Evolutionary conservation across 2,888 invertebrate species (phyloP).

Genomic region (Belgica antarctica): DNA sequence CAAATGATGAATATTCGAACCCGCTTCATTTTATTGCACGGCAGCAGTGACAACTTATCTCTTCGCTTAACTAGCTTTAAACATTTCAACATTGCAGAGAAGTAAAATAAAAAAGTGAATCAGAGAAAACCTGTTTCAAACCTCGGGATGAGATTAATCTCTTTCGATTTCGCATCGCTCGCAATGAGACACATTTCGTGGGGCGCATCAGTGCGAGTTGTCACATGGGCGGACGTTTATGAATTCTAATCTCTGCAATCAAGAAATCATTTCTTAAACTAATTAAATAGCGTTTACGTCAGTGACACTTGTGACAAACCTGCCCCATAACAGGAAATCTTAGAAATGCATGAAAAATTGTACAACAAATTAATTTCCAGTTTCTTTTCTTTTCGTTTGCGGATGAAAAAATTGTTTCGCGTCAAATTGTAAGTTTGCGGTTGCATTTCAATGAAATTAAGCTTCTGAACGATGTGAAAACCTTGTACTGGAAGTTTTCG

Average conservation of each 20-base stretch:
- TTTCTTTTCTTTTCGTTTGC: neutral
- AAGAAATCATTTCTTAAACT: too few relatives aligned
- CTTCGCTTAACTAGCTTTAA: conserved; percentile 11
- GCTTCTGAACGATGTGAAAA: too few relatives aligned
- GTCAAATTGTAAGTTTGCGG: neutral
- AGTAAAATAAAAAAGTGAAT: neutral
- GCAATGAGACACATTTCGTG: conserved; percentile 15
- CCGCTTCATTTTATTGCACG: conserved; percentile 7
- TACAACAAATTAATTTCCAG: conserved; percentile 1
- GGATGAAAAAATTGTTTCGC: neutral
- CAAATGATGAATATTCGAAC: conserved; percentile 4
- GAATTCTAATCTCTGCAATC: too few relatives aligned
- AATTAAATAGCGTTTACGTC: too few relatives aligned
- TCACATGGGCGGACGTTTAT: too few relatives aligned
- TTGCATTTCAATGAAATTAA: neutral
- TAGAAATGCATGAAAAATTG: conserved; percentile 25
- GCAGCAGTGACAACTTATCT: conserved; percentile 4
- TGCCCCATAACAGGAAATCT: conserved; percentile 16
- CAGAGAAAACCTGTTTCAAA: neutral
- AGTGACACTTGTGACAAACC: too few relatives aligned
- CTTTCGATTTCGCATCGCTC: conserved; percentile 7
- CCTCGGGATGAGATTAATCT: conserved; percentile 15
- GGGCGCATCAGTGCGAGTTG: too few relatives aligned
- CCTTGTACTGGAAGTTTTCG: too few relatives aligned
- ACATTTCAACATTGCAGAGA: too few relatives aligned